A percentile compares a stretch with the other conserved stretches of the same genome.
Evolutionary conservation across 2,113 vertebrate genomes (phyloP).

Genomic region (Papio anubis): DNA sequence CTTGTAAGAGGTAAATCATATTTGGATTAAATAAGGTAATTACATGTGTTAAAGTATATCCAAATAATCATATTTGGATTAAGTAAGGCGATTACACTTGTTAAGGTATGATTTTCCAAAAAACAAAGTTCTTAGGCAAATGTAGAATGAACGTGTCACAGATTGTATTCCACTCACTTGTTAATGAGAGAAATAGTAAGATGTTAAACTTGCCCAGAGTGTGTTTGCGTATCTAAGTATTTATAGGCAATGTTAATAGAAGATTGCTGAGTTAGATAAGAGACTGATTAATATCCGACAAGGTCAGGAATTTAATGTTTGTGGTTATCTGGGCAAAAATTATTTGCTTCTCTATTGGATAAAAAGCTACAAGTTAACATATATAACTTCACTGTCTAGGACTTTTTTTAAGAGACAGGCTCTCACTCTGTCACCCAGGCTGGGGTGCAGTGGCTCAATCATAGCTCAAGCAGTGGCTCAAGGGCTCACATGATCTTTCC

Average conservation of each 20-base stretch:
- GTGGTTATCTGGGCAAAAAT: neutral
- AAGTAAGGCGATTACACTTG: neutral
- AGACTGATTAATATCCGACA: neutral
- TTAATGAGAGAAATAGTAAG: neutral
- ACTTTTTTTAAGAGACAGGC: neutral
- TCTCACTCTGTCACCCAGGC: neutral
- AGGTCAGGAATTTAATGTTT: neutral
- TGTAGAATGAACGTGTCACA: neutral
- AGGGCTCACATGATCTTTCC: neutral
- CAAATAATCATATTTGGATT: neutral
- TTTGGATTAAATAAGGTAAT: neutral
- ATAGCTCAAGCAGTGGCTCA: too few species aligned
- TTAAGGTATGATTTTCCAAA: slow-evolving; percentile 8
- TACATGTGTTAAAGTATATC: neutral
- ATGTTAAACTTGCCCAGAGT: neutral
- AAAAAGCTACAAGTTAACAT: neutral
- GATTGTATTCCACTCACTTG: neutral
- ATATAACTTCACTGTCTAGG: neutral
- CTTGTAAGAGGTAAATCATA: neutral
- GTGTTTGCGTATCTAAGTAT: neutral
- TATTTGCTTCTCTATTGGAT: neutral
- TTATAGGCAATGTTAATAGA: neutral
- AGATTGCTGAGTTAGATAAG: neutral
- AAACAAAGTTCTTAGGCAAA: neutral
- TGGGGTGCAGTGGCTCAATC: neutral